Evolutionary conservation across 2,113 vertebrate species (phyloP).

Genomic region (Mus musculus): DNA sequence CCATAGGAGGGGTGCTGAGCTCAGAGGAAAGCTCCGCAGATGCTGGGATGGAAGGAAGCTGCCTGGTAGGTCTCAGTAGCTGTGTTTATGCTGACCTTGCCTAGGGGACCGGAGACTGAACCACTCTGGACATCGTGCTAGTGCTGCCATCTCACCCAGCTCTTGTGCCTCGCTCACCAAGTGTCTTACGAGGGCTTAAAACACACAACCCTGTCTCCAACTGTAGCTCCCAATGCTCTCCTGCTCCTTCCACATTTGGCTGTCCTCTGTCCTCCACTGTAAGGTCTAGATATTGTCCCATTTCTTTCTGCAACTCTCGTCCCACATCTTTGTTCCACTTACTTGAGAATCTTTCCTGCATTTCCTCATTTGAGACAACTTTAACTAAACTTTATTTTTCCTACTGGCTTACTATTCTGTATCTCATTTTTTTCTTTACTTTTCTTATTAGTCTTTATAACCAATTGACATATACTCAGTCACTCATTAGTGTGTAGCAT

Average conservation of each 20-base stretch:
- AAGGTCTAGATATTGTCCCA: background rate
- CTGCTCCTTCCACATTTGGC: background rate
- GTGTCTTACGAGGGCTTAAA: background rate
- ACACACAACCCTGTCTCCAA: background rate
- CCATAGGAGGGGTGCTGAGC: background rate
- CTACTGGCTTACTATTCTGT: background rate
- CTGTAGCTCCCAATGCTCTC: background rate
- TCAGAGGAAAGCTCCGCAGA: background rate
- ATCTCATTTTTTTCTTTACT: background rate
- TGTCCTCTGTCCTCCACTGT: background rate
- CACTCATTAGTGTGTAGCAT: too few relatives aligned
- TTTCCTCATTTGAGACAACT: background rate
- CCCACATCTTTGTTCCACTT: background rate
- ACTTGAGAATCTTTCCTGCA: background rate
- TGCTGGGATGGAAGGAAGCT: background rate
- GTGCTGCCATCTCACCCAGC: background rate
- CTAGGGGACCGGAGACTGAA: background rate
- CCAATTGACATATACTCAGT: background rate
- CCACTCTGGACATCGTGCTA: background rate
- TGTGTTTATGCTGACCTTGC: background rate
- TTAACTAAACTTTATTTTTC: background rate
- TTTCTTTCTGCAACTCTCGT: background rate
- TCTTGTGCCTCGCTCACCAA: background rate
- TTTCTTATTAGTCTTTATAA: slow-evolving; percentile 30
- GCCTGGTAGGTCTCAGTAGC: background rate